Evolutionary conservation across 2,113 vertebrate genomes (phyloP), one percentile per base, ranked within the genome.

Genomic region (Aspiorhynchus laticeps): DNA sequence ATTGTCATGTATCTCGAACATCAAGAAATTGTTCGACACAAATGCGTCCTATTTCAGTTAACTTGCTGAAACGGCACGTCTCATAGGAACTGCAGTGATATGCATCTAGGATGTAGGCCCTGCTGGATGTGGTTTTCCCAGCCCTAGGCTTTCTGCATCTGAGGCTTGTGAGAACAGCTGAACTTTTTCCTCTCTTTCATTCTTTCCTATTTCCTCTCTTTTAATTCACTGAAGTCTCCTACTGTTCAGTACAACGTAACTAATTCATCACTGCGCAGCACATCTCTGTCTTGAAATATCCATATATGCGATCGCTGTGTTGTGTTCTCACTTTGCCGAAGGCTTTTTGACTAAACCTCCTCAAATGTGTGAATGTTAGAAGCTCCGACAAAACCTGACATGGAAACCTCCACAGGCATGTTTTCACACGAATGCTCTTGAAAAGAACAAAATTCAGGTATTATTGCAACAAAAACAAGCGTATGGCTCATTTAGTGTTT

Each of bases 111-210:
- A 82, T 88, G 65, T 69, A 63, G 38, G 81, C 63, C 81, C 31
- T 43, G 26, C 24, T 28, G 41, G 74, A 46, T 90, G 80, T 85
- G 77, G 33, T 85, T 90, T 90, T 88, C 77, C 82, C 85, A 77
- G 89, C 87, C 87, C 7, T 80, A 87, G 89, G 85, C 85, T 12
- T 78, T 41, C 28, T 31, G 36, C 65, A 33, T 51, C 48, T 15
- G 36, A 80, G 59, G 73, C 83, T 48, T 85, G 83, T 87, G 81
- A 87, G 83, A 87, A 87, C 88, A 78, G 86, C 61, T 36, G 61
- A 28, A 69, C 36, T 74, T 59, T 86, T 79, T 79, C 61, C 86
- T 84, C 36, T 67, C 79, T 76, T 59, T 82, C 38, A 17, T n/a
- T 63, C 24, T 36, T 78, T 80, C 67, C 65, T 33, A 73, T 56